A percentile compares a stretch with the other conserved stretches of the same genome.
These are phyloP conservation scores for Drosophila nr. perissopoda DNA, from an alignment of 2,888 invertebrate species.

Conservation along the genomic window DNA sequence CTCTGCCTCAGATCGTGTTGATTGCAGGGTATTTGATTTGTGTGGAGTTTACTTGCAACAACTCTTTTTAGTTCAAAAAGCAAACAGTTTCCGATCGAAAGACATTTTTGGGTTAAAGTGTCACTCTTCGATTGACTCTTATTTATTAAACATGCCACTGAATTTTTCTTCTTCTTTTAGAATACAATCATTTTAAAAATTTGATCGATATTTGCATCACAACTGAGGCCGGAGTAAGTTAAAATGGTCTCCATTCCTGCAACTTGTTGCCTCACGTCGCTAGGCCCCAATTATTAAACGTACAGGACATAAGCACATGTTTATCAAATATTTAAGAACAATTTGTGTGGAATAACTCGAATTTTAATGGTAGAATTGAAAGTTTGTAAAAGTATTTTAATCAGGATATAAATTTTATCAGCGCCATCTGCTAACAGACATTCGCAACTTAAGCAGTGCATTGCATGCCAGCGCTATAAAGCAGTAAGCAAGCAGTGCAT, in stretches of 20 bases:
- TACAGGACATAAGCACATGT: background rate
- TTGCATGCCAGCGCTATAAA: background rate
- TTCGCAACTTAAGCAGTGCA: background rate
- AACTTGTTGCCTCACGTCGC: background rate
- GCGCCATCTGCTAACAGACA: slow-evolving; percentile 13
- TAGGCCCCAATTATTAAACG: background rate
- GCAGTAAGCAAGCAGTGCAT: background rate
- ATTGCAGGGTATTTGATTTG: slow-evolving; percentile 17
- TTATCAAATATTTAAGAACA: background rate
- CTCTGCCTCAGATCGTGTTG: slow-evolving; percentile 21
- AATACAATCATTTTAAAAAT: background rate
- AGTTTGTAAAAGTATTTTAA: background rate
- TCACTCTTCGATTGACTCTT: background rate
- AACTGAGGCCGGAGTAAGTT: background rate
- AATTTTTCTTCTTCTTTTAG: background rate
- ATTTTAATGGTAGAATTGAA: background rate
- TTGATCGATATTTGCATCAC: background rate
- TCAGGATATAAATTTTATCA: background rate
- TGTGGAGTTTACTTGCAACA: background rate
- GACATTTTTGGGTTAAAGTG: background rate
- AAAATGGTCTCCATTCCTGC: background rate
- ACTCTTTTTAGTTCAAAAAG: background rate
- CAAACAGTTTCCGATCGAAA: background rate
- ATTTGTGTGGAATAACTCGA: background rate
- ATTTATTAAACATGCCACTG: background rate